A percentile compares a stretch with the other conserved stretches of the same genome.
phyloP scores from a whole-genome alignment of 2,113 vertebrate species.

The Gavialis gangeticus region DNA sequence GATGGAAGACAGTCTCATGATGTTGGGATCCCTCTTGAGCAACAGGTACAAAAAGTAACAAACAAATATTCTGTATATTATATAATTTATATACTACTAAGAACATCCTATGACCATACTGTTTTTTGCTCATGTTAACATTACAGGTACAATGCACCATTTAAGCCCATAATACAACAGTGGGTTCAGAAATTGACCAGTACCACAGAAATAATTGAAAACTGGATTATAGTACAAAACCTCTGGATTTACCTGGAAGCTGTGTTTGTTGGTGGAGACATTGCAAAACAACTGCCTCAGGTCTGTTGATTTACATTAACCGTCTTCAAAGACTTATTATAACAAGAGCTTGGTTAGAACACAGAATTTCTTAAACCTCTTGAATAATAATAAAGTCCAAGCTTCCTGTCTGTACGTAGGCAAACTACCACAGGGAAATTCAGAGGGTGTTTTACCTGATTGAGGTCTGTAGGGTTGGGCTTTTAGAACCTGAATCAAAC shows the following conservation, averaged over 20 bases:
- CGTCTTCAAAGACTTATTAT: not conserved
- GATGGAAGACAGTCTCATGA: conserved; percentile 89
- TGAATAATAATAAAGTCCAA: not conserved
- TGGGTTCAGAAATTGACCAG: conserved; percentile 88
- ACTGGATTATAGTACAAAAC: conserved; percentile 88
- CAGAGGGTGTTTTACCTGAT: not conserved
- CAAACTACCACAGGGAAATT: not conserved
- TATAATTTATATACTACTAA: not conserved
- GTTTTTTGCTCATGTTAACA: not conserved
- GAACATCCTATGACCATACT: not conserved
- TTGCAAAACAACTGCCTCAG: conserved; percentile 89
- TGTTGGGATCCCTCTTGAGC: conserved; percentile 85
- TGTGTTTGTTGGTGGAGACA: conserved; percentile 90
- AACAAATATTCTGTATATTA: not conserved
- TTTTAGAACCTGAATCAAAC: not conserved
- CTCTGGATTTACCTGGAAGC: conserved; percentile 92
- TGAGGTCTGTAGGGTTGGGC: not conserved
- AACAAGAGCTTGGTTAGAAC: not conserved
- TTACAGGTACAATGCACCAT: conserved; percentile 84
- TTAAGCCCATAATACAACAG: conserved; percentile 84
- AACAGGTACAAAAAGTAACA: conserved; percentile 78
- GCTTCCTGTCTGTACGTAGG: not conserved
- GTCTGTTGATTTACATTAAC: conserved; percentile 46
- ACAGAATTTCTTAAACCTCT: not conserved
- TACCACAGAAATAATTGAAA: conserved; percentile 87